A percentile compares a stretch with the other conserved stretches of the same genome.
Evolutionary conservation across 2,113 vertebrate genomes (phyloP).

Genomic region (Sigmodon hispidus): DNA sequence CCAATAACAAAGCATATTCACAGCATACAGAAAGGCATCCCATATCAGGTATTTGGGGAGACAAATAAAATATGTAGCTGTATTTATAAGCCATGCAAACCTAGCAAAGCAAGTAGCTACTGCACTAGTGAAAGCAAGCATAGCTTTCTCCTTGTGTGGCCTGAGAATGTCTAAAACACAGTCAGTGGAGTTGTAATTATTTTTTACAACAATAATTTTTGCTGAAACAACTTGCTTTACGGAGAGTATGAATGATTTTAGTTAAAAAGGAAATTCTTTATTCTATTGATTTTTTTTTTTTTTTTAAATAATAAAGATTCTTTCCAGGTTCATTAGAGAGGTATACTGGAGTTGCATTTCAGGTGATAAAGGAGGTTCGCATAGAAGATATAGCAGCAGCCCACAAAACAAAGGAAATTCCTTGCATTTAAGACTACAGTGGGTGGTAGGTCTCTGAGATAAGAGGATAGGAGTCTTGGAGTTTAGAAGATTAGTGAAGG

Average conservation of each 20-base stretch:
- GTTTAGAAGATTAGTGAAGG: not conserved
- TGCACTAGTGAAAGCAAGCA: not conserved
- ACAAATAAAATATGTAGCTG: not conserved
- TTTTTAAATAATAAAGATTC: not conserved
- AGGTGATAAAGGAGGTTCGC: not conserved
- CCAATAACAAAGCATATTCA: too few relatives aligned
- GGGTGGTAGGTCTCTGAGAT: not conserved
- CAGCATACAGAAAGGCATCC: too few relatives aligned
- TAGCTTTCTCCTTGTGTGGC: not conserved
- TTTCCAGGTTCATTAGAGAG: not conserved
- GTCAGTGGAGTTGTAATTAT: conserved; percentile 24
- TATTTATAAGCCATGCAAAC: not conserved
- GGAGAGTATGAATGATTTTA: conserved; percentile 45
- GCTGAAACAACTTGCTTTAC: not conserved
- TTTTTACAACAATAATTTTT: conserved; percentile 31
- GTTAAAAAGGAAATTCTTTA: not conserved
- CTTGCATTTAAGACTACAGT: not conserved
- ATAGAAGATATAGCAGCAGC: not conserved
- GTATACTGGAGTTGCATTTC: not conserved
- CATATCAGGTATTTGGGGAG: not conserved
- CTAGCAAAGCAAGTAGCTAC: not conserved
- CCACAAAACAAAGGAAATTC: not conserved
- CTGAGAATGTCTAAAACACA: not conserved
- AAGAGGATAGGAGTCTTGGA: not conserved
- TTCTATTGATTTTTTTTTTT: not conserved